Conservation (phyloP, 2,113 vertebrate species). For the Tympanuchus pallidicinctus region DNA sequence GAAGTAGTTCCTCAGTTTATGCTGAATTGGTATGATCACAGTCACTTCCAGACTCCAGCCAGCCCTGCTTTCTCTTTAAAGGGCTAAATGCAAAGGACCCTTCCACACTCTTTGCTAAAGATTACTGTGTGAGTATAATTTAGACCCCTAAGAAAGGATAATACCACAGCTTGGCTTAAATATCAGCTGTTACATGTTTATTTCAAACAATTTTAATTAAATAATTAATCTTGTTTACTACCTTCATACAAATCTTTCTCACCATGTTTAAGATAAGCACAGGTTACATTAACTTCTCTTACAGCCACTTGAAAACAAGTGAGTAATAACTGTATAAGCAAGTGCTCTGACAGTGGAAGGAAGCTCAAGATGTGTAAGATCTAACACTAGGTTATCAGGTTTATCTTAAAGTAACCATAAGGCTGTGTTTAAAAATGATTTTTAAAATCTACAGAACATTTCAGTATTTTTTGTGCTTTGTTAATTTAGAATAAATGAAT, state of each 20-base stretch:
- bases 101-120: background rate
- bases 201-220: background rate
- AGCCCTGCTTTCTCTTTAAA: background rate
- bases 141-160: background rate
- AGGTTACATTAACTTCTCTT: background rate
- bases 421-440: background rate
- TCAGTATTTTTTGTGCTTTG: background rate
- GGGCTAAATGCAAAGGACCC: background rate
- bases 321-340: background rate
- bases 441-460: background rate
- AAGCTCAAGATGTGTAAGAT: background rate
- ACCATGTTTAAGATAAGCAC: background rate
- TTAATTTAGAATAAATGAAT: background rate
- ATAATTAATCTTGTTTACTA: background rate
- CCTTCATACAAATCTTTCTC: background rate
- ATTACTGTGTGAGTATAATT: background rate
- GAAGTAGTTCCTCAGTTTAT: background rate
- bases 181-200: background rate
- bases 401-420: background rate
- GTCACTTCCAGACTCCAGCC: background rate
- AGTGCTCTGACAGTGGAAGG: background rate
- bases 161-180: background rate
- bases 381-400: background rate
- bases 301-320: background rate
- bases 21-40: background rate